A percentile compares a stretch with the other conserved stretches of the same genome.
Evolutionary conservation across 2,888 invertebrate genomes (phyloP).

Genomic region (Labia minor): DNA sequence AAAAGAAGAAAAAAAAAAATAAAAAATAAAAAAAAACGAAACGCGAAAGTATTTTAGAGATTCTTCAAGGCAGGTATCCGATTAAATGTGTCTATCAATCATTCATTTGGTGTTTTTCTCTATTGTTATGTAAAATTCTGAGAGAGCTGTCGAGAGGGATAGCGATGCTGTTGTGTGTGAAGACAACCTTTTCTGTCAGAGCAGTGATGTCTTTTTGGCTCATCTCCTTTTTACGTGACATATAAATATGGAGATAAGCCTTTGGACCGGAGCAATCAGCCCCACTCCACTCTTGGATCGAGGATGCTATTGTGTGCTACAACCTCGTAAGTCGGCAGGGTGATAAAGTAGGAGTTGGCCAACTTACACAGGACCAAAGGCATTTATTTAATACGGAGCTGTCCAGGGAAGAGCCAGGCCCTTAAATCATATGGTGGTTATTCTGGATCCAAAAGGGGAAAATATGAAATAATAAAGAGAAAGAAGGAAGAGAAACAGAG

Average conservation of each 20-base stretch:
- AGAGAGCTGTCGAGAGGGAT: not conserved
- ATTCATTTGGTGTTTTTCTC: slow-evolving; percentile 1
- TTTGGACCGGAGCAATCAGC: not conserved
- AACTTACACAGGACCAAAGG: no score
- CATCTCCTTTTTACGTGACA: slow-evolving; percentile 8
- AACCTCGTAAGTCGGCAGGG: not conserved
- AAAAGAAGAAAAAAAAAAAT: no score
- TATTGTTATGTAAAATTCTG: not conserved
- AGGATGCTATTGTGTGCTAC: not conserved
- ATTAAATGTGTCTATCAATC: not conserved
- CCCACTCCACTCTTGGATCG: not conserved
- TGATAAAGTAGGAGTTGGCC: not conserved
- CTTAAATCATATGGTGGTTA: no score
- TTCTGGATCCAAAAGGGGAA: no score
- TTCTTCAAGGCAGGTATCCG: not conserved
- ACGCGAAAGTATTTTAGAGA: no score
- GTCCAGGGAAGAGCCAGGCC: no score
- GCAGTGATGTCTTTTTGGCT: not conserved
- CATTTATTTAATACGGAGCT: no score
- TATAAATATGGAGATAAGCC: slow-evolving; percentile 13
- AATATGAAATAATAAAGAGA: no score
- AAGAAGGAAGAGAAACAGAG: no score
- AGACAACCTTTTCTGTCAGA: not conserved
- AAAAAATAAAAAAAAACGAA: no score
- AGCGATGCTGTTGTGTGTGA: not conserved